phyloP scores from a whole-genome alignment of 2,797 vertebrate species.

The Cuniculus paca region DNA sequence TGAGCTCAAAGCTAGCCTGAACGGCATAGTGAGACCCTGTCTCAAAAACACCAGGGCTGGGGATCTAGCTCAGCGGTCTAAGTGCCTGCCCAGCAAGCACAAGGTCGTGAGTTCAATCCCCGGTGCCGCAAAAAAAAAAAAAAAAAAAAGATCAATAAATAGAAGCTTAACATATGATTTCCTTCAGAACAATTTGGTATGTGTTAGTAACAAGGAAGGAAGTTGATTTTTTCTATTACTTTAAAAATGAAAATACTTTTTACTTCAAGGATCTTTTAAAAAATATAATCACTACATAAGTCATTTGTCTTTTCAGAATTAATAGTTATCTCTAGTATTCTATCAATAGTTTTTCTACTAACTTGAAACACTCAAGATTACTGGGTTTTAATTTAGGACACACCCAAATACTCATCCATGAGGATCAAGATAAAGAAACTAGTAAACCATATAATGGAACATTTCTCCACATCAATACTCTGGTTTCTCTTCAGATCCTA shows the following conservation, averaged over 20 bases:
- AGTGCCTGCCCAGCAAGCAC: too few species aligned
- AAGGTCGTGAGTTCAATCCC: too few species aligned
- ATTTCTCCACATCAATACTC: neutral
- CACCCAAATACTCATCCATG: neutral
- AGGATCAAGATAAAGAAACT: neutral
- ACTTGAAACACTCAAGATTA: neutral
- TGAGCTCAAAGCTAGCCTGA: too few species aligned
- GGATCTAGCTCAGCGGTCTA: too few species aligned
- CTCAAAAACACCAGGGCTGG: too few species aligned
- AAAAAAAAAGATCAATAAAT: neutral
- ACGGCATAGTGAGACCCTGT: too few species aligned
- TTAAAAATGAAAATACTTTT: neutral
- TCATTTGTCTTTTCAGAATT: neutral
- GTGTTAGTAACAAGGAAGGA: neutral
- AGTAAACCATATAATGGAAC: neutral
- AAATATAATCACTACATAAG: conserved; percentile 8
- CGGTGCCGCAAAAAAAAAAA: too few species aligned
- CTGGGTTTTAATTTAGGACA: conserved; percentile 2
- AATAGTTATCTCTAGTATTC: conserved; percentile 1
- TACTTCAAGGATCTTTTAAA: neutral
- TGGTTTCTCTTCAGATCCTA: too few species aligned
- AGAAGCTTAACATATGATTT: conserved; percentile 3
- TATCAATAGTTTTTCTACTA: neutral
- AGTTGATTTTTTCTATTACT: neutral
- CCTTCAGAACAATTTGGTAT: neutral